Base-by-base conservation (phyloP, 2,888 invertebrate genomes). In the Sinelater perroti region DNA sequence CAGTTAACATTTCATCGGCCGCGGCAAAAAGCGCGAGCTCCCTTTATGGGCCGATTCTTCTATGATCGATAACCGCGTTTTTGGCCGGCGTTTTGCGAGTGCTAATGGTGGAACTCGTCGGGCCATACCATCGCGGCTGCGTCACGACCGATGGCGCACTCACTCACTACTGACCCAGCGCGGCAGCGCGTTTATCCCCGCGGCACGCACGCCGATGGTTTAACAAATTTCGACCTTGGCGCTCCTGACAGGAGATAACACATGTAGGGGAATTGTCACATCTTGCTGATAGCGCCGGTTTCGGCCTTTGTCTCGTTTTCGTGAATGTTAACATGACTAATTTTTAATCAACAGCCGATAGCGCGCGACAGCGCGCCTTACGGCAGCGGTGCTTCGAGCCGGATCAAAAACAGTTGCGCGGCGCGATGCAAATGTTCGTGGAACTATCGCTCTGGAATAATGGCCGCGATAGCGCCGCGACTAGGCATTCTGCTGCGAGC, bases 1-100 rank as follows among this genome's bases (percentile, higher is more conserved):
- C 51, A 40, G 56, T 56, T 56, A 51, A 49, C 38, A 55, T 47
- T 52, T 21, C 40, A 55, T 49, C 42, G 49, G 42, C 33, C 30
- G 38, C 20, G 16, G 36, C 17, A 54, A 55, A 55, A 55, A 50
- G 28, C 31, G 24, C 30, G 26, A 38, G 18, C 18, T 38, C 31
- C 36, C 50, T 40, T 50, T 50, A 50, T 40, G 28, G 31, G 16
- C 26, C 31, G 11, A 24, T 13, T 35, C 18, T 47, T 47, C 40
- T 26, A 20, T 33, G 53, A 45, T 53, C 50, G 40, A 50, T 50
- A 40, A 28, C 13, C 26, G 18, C 17, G 35, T 18, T 47, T 47
- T 47, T 16, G 8, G 21, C n/a, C n/a, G n/a, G n/a, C 24, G 20
- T 21, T 40, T 11, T 24, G 18, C 18, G 21, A n/a, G n/a, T n/a